Evolutionary conservation across 2,797 vertebrate genomes (phyloP), one percentile per base, ranked within the genome.

Genomic region (Rhodeus uyekii): DNA sequence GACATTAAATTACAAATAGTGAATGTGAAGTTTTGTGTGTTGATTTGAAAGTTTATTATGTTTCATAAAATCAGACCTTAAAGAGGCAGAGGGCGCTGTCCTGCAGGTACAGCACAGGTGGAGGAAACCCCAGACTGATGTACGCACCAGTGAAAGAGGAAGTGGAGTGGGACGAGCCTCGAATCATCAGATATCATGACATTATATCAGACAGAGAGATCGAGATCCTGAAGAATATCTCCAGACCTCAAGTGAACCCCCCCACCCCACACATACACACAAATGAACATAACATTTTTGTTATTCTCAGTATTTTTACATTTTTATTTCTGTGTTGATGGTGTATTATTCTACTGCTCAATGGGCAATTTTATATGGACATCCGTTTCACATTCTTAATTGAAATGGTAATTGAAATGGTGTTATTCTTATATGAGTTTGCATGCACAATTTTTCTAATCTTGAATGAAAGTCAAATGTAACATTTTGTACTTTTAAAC

Each of bases 151-250:
- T 95, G 72, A 95, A 95, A 83, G 95, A 95, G 34, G 95, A 96
- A 73, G 94, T 95, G 12, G 95, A 95, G 38, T 96, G 95, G 95
- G 94, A 96, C n/a, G 94, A 94, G 42, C 95, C 95, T 0, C 92
- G 89, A 6, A 95, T 96, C 53, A 93, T 96, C 22, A 89, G 95
- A 34, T 96, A 95, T 87, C 93, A 95, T 2, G 90, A 95, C 10
- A 91, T 95, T 78, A 90, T 96, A 90, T 95, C 95, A 14, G 92
- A 95, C 29, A 93, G 93, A 85, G 95, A 96, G 83, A 96, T 96
- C 1, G 93, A 94, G 86, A 93, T 90, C 87, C 94, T 96, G 60
- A 96, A 96, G 82, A 89, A 94, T 29, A 55, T 85, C 85, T 83
- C 72, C 3, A 78, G 60, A 32, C 29, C 38, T 67, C 10, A 5